These are phyloP conservation scores for Metacarcinus magister DNA, from an alignment of 2,888 invertebrate species.

Conservation along the genomic window DNA sequence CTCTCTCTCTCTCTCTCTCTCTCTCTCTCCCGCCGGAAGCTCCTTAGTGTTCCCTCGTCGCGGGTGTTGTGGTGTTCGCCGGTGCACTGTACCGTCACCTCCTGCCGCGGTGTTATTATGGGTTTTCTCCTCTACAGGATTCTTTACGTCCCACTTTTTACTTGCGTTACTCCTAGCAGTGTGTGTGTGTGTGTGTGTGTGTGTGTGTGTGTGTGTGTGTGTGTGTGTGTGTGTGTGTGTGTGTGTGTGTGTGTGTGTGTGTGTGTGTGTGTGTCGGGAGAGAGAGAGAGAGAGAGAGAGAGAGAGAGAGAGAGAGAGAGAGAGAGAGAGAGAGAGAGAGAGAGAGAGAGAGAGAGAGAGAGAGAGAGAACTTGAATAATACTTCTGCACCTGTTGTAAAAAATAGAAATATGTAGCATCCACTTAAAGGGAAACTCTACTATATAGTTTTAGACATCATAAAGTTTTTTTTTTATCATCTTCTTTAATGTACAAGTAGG, in stretches of 20 bases:
- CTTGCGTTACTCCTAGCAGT: neutral
- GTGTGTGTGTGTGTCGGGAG: no score
- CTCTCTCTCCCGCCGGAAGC: neutral
- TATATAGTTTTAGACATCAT: neutral
- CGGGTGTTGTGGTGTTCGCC: neutral
- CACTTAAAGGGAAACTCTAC: neutral
- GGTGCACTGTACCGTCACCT: neutral
- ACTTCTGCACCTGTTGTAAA: neutral
- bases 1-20: slow-evolving; percentile 26
- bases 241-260: no score
- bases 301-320: no score
- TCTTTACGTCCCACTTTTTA: neutral
- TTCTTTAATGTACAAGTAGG: neutral
- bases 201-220: no score
- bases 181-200: neutral
- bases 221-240: no score
- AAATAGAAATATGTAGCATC: neutral
- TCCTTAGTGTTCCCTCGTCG: neutral
- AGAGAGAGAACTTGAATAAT: neutral
- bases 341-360: no score
- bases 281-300: no score
- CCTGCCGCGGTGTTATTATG: neutral
- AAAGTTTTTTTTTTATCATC: neutral
- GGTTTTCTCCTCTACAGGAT: neutral
- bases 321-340: no score